Base-by-base conservation (phyloP, 2,113 vertebrate species). In the Lepus europaeus region DNA sequence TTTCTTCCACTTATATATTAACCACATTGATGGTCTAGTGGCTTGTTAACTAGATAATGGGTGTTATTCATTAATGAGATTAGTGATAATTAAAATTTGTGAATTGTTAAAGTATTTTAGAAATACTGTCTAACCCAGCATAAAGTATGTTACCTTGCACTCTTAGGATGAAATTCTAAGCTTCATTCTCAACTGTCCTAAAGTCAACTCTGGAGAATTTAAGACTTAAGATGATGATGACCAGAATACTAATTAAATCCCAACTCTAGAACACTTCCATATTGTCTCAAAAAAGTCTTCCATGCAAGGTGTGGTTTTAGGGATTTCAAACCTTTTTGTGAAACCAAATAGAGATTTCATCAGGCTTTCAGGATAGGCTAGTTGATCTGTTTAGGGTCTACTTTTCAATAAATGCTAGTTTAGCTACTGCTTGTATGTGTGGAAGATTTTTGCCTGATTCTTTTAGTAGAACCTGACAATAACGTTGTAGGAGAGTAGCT, bases 71-170 rank as follows among this genome's bases (percentile, higher is more conserved):
- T 69, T 68, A 76, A 9, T 82, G 76, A 92, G 7, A 77, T 86
- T 82, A 82, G 39, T 82, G 56, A 87, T 31, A 94, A 72, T 31
- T 69, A 53, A 84, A 61, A 63, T 82, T 69, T 69, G 39, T 82
- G 36, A 77, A 80, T 63, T 64, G 56, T 64, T 90, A 76, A 76
- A 93, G 87, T 53, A 87, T n/a, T 95, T 73, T 76, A 76, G 87
- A 82, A 77, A 33, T 10, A 81, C 19, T 85, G 31, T 12, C 6
- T 74, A 8, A 29, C 51, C 53, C 20, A 20, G 10, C 22, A 79
- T 51, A 59, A 61, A 59, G 7, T 27, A 39, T 45, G 25, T 69
- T 27, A 33, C 23, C 19, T 17, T 90, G 93, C 20, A 45, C 1
- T 3, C 5, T 53, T 19, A 27, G 76, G 70, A 68, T 80, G 29